Base-by-base conservation (phyloP, 2,888 invertebrate genomes). In the Drosophila subquinaria region DNA sequence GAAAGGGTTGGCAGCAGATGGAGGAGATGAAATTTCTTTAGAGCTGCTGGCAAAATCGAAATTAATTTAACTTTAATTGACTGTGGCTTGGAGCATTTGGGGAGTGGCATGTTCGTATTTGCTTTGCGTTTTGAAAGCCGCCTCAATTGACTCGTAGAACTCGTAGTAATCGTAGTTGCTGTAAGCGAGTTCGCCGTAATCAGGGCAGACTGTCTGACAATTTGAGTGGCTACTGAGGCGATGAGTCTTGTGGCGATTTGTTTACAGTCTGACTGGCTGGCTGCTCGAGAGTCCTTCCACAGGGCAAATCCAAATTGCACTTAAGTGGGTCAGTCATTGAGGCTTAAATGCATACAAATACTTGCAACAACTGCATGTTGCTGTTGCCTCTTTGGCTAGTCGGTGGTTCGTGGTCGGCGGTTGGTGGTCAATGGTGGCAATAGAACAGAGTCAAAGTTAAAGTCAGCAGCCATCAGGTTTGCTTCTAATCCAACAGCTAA, bases 21-120 rank as follows among this genome's bases (percentile, higher is more conserved):
- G 48, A 5, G 35, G 8, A 55, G 33, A 23, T 42, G 33, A 48
- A 23, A 59, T 69, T 69, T 47, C 65, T 70, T 70, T 66, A 60
- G 61, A 53, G 40, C 76, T 62, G 38, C 48, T 56, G 69, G 57
- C 63, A 61, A 73, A 75, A 80, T 84, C 68, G 63, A 80, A 84
- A 74, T 82, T 78, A 84, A 84, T 84, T 80, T 80, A 84, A 76
- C 68, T 80, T 82, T 84, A 87, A 84, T 84, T 80, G 84, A 57
- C 77, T 69, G 53, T 42, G 68, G 69, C 48, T 42, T 27, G 59
- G 43, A 40, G 36, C 11, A 23, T 23, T 6, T n/a, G 13, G 13
- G 47, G 13, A 51, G 23, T 57, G 30, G 38, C 35, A 33, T 5
- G 11, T 15, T 27, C 13, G 6, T 71, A 72, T 79, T 83, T 81